Conservation (phyloP, 2,113 vertebrate species). For the Piprites chloris region DNA sequence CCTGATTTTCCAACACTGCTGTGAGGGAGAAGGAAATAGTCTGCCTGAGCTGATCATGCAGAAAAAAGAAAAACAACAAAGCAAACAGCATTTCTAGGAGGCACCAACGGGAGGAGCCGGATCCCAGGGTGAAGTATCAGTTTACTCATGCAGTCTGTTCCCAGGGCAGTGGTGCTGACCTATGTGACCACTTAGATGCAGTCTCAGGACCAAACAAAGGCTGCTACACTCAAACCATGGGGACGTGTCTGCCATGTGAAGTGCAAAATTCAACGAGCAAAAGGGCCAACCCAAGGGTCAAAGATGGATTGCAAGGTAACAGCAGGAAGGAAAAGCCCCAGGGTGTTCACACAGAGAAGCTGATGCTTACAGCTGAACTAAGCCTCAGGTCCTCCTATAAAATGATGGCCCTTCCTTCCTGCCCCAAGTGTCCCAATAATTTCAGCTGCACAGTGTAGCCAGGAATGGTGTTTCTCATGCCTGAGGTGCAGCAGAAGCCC, state of each 20-base stretch:
- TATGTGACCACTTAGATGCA: neutral
- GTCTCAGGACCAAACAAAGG: neutral
- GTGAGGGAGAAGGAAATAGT: neutral
- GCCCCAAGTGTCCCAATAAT: neutral
- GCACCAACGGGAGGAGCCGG: neutral
- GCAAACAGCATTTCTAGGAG: neutral
- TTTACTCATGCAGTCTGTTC: neutral
- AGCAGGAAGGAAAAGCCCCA: neutral
- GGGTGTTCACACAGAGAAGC: neutral
- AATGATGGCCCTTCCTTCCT: neutral
- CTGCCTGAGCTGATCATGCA: neutral
- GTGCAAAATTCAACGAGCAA: neutral
- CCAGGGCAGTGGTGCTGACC: neutral
- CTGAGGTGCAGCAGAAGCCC: neutral
- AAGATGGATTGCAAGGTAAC: neutral
- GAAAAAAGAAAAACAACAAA: neutral
- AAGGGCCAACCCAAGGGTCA: neutral
- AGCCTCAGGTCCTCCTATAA: neutral
- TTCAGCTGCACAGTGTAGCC: neutral
- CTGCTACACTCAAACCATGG: neutral
- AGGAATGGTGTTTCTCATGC: neutral
- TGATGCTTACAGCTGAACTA: neutral
- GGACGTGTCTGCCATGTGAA: neutral
- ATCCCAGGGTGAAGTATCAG: neutral
- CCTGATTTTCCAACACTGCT: conserved; percentile 1